Percentiles rank a stretch among this genome's conserved stretches.
Evolutionary conservation across 2,797 vertebrate genomes (phyloP).

Genomic region (Parotocinclus haroldoi): DNA sequence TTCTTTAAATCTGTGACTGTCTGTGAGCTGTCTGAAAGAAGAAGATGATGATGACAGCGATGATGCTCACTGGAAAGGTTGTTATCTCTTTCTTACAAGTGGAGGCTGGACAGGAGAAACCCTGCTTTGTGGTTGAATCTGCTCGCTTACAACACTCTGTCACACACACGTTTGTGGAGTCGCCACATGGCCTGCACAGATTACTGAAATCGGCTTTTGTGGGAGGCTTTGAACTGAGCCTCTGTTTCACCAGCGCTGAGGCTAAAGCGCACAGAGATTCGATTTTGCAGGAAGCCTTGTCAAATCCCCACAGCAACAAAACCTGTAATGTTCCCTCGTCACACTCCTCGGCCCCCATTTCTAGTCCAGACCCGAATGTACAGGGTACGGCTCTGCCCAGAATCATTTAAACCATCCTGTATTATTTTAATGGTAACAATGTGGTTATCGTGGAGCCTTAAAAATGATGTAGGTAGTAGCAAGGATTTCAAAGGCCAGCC

Average conservation of each 20-base stretch:
- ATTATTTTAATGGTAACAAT: no score
- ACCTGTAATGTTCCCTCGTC: constrained; percentile 24
- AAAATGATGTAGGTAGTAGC: no score
- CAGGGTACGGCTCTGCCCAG: neutral
- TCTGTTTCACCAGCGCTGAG: constrained; percentile 24
- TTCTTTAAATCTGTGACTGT: no score
- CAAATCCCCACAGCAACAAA: constrained; percentile 11
- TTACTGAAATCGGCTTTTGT: constrained; percentile 48
- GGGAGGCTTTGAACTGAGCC: constrained; percentile 38
- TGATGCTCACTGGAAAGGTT: no score
- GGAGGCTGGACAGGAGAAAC: neutral
- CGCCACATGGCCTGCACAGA: constrained; percentile 27
- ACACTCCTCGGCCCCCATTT: constrained; percentile 14
- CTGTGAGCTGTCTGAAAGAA: no score
- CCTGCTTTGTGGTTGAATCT: constrained; percentile 21
- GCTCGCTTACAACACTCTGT: no score
- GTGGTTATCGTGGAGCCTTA: no score
- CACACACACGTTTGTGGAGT: constrained; percentile 24
- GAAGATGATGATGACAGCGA: no score
- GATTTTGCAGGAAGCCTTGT: constrained; percentile 25
- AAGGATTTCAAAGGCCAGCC: no score
- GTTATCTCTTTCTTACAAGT: neutral
- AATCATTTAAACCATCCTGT: no score
- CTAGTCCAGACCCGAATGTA: neutral
- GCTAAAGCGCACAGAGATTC: constrained; percentile 17